Percentiles rank a stretch among this genome's conserved stretches.
Conservation (phyloP, 2,888 invertebrate genomes). For the Acanthoscelides obtectus region DNA sequence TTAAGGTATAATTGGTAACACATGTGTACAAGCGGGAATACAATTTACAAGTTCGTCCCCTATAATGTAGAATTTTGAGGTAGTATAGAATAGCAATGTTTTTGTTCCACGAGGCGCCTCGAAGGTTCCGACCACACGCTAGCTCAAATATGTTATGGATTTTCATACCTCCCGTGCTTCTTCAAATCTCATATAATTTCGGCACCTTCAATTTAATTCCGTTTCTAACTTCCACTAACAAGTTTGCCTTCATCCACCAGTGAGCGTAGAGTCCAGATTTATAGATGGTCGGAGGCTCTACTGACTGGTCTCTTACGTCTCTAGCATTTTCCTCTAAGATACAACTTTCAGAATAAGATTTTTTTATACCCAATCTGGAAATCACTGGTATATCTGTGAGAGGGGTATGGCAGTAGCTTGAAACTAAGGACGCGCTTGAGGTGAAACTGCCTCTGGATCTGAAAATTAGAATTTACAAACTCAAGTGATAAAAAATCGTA, state of each 20-base stretch:
- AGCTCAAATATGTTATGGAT: too few relatives aligned
- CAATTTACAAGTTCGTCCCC: too few relatives aligned
- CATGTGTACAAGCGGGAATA: too few relatives aligned
- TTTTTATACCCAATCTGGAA: conserved; percentile 23
- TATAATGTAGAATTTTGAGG: too few relatives aligned
- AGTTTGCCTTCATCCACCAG: conserved; percentile 88
- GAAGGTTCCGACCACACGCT: too few relatives aligned
- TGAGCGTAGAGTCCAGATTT: conserved; percentile 84
- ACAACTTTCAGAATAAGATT: conserved; percentile 37
- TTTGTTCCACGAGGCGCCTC: too few relatives aligned
- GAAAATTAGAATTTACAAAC: too few relatives aligned
- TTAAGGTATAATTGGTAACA: too few relatives aligned
- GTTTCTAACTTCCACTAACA: conserved; percentile 59
- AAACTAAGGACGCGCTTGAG: background rate
- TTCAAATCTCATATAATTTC: too few relatives aligned
- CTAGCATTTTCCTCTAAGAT: conserved; percentile 24
- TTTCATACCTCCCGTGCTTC: too few relatives aligned
- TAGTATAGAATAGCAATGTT: too few relatives aligned
- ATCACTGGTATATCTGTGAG: background rate
- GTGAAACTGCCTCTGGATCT: conserved; percentile 5
- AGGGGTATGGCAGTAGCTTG: background rate
- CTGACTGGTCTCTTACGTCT: conserved; percentile 20
- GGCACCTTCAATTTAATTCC: conserved; percentile 43
- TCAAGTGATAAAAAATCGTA: too few relatives aligned
- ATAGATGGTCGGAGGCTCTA: conserved; percentile 52